Base-by-base conservation (phyloP, 2,888 invertebrate species). In the Timema cristinae region DNA sequence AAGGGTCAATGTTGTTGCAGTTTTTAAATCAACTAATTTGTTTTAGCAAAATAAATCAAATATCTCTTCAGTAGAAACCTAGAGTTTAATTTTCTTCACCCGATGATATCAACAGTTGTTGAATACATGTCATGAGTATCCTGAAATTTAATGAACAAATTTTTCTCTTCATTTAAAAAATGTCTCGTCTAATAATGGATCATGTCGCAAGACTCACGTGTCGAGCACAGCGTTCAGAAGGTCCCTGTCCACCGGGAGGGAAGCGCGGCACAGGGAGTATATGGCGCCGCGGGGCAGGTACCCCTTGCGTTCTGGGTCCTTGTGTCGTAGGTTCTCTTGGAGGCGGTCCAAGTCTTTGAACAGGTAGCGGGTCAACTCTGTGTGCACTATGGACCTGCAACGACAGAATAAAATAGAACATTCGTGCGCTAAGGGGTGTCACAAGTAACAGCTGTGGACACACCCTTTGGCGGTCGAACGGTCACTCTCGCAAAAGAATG, bases 261-360 rank as follows among this genome's bases (percentile, higher is more conserved):
- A 89, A 0, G 90, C 92, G 51, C 89, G 86, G 66, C 93, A 80
- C 47, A 90, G 83, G 32, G 89, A 88, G 51, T 90, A 86, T 50
- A 92, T 79, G 32, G 88, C 86, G 0, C 85, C 81, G 72, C 84
- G 82, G 0, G 86, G 77, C 51, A 94, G 79, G 74, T 83, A 86
- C 13, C 91, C 90, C 7, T 83, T 82, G 72, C 85, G 85, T 0
- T 81, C 77, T 8, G 85, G 83, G 80, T 90, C 89, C 72, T 86
- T 82, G 74, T 87, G 85, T 67, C 83, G 79, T 67, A 90, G 83
- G 77, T 88, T 87, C 77, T 90, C 89, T 71, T 83, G 59, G 0
- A 90, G 77, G 32, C 89, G 84, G 47, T 86, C 86, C 68, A 90
- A 84, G 73, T 90, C 90, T 77, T 91, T 88, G 91, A 92, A 93